A percentile compares a stretch with the other conserved stretches of the same genome.
phyloP scores from a whole-genome alignment of 2,888 invertebrate genomes.

The Eurois occulta region DNA sequence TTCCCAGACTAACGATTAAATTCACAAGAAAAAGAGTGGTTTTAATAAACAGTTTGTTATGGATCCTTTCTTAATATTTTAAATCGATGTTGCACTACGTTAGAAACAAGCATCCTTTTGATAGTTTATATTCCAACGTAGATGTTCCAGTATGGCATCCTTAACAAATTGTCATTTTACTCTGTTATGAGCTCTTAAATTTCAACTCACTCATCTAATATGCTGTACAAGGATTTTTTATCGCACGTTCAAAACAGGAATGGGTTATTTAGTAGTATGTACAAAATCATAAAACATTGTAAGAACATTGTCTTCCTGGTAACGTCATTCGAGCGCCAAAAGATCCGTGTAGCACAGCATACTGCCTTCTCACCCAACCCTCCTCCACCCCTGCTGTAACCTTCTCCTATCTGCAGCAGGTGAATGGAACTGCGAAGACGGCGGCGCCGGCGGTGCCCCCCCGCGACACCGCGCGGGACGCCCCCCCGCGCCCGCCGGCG shows the following conservation, averaged over 20 bases:
- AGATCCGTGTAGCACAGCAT: not conserved
- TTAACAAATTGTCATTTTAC: not conserved
- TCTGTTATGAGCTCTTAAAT: no score
- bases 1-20: constrained; percentile 3
- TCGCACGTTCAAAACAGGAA: not conserved
- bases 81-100: not conserved
- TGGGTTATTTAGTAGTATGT: fast-evolving
- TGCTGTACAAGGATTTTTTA: not conserved
- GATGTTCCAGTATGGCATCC: no score
- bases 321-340: not conserved
- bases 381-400: constrained; percentile 16
- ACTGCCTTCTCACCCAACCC: no score
- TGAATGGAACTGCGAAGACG: constrained; percentile 90
- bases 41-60: no score
- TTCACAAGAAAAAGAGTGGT: not conserved
- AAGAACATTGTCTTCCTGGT: not conserved
- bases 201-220: not conserved
- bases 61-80: not conserved
- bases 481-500: constrained; percentile 87
- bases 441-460: constrained; percentile 92
- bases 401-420: constrained; percentile 75
- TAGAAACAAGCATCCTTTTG: not conserved
- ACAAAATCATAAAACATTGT: not conserved
- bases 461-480: constrained; percentile 85
- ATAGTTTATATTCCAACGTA: not conserved